Conservation (phyloP, 2,888 invertebrate species). For the Leptopilina drosophilae region DNA sequence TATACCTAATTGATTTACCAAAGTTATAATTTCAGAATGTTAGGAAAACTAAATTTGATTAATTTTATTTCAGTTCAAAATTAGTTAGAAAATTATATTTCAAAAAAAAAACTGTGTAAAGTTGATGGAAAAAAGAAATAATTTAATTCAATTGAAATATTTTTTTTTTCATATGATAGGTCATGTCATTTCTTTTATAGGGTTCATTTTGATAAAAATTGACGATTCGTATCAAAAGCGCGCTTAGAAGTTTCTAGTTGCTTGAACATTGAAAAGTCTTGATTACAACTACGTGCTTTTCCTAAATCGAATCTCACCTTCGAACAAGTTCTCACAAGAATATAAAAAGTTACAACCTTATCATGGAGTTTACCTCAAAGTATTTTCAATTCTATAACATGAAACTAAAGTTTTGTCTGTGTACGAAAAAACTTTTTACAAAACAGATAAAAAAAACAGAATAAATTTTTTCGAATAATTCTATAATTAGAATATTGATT, state of each 20-base stretch:
- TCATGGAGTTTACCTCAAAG: conserved; percentile 1
- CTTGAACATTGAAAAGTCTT: conserved; percentile 25
- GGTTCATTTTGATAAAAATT: neutral
- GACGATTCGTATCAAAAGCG: conserved; percentile 7
- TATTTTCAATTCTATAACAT: neutral
- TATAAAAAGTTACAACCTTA: conserved; percentile 29
- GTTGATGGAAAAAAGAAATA: neutral
- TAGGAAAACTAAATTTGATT: neutral
- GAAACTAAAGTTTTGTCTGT: conserved; percentile 3
- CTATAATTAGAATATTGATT: conserved; percentile 12
- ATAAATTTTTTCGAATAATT: neutral
- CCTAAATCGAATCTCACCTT: conserved; percentile 21
- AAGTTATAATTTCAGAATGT: neutral
- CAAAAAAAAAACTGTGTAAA: neutral
- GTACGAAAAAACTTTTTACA: conserved; percentile 12
- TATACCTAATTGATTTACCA: conserved; percentile 18
- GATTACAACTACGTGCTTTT: conserved; percentile 27
- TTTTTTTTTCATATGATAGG: neutral
- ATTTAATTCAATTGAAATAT: neutral
- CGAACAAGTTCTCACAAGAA: conserved; percentile 9
- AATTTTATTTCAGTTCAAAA: neutral
- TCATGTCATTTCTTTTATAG: neutral
- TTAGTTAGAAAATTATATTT: neutral
- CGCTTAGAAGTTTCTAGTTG: conserved; percentile 20
- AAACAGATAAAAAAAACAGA: neutral